phyloP scores from a whole-genome alignment of 2,113 vertebrate genomes.

The Syrmaticus mikado region DNA sequence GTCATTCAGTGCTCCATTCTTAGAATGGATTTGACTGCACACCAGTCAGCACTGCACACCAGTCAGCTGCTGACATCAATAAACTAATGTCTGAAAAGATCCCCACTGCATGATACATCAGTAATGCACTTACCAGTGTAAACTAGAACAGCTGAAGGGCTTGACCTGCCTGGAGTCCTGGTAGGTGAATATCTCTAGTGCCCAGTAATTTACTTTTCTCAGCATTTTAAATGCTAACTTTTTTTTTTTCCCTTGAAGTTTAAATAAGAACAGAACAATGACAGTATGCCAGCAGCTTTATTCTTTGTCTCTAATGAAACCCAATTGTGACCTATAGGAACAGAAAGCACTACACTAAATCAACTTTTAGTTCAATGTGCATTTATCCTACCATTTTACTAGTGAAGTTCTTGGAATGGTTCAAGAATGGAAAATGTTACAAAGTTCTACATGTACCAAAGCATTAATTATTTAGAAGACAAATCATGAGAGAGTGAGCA shows the following conservation, averaged over 20 bases:
- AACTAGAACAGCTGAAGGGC: not conserved
- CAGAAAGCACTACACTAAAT: not conserved
- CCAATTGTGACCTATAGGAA: not conserved
- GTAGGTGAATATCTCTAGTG: not conserved
- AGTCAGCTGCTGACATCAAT: not conserved
- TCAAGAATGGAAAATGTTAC: slow-evolving; percentile 1
- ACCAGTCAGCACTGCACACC: not conserved
- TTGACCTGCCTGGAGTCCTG: not conserved
- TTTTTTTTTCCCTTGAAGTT: not conserved
- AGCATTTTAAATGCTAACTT: not conserved
- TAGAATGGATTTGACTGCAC: not conserved
- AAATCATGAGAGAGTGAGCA: not conserved
- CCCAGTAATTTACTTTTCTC: not conserved
- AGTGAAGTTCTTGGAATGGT: not conserved
- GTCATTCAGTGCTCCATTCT: not conserved
- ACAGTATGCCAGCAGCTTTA: not conserved
- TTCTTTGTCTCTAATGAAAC: not conserved
- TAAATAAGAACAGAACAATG: not conserved
- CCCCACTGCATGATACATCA: not conserved
- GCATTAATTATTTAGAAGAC: slow-evolving; percentile 4
- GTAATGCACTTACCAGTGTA: not conserved
- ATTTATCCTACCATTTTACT: not conserved
- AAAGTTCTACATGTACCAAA: not conserved
- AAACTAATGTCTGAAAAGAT: not conserved
- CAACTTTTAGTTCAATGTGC: not conserved